Base-by-base conservation (phyloP, 1,140 invertebrate genomes). In the Physella acuta region DNA sequence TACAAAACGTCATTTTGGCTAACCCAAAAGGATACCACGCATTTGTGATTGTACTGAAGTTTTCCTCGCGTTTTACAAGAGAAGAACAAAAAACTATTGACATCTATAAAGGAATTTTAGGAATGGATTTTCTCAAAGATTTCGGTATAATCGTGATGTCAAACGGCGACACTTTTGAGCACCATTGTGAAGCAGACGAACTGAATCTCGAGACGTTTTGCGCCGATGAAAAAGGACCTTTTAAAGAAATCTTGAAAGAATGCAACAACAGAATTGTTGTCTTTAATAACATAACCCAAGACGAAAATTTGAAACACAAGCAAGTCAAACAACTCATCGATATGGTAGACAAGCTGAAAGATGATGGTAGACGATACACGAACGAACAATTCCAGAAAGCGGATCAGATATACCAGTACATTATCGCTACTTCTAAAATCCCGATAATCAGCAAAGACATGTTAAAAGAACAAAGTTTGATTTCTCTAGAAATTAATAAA, bases 71-170 rank as follows among this genome's bases (percentile, higher is more conserved):
- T 3, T 28, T 63, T 4, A 63, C 34, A 17, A n/a, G 28, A 63
- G 37, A 63, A 28, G 37, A 63, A 39, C 17, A 63, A 24, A 26
- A 28, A 14, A 44, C 60, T 11, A 26, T 63, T 14, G 33, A 63
- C 34, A 14, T 39, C 5, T 44, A 16, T 17, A 63, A 63, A 26
- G 16, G 24, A 16, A 33, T 59, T 4, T 59, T 59, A 5, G 56
- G 56, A 16, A 4, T 30, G 14, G 33, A 14, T 30, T 31, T 59
- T 33, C 8, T 59, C 16, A 30, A 24, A 16, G 14, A 30, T 8
- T 26, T 11, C 24, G 28, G 56, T 59, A 59, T 59, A 8, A 11
- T 30, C 3, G 56, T 59, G 3, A 5, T 59, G 8, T 30, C 56
- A 4, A 5, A 59, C 24, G 56, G 56, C 14, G 56, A 59, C 14